A percentile compares a stretch with the other conserved stretches of the same genome.
These are phyloP conservation scores for Nomada flava DNA, from an alignment of 2,888 invertebrate species.

Conservation along the genomic window DNA sequence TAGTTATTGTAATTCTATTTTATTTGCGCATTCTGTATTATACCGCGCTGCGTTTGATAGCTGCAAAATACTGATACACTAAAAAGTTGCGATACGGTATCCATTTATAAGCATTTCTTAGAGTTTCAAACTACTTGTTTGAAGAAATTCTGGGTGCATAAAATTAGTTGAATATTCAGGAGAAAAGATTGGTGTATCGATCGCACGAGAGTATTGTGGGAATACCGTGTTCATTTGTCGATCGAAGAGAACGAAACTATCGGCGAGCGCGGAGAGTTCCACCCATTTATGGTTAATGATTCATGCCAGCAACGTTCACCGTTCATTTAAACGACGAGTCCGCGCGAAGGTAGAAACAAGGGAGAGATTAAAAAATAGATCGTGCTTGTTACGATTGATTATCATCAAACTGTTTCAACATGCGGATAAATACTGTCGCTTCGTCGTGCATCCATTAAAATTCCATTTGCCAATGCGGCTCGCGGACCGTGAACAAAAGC, in stretches of 20 bases:
- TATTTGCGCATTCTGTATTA: too few species aligned
- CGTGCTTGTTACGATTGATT: constrained; percentile 66
- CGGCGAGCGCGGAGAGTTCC: background rate
- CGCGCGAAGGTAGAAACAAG: constrained; percentile 1
- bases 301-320: background rate
- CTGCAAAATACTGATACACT: too few species aligned
- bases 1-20: too few species aligned
- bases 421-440: constrained; percentile 58
- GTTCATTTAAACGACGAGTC: constrained; percentile 22
- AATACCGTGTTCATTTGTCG: constrained; percentile 10
- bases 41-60: too few species aligned
- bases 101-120: too few species aligned
- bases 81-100: too few species aligned
- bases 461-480: constrained; percentile 61
- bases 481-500: constrained; percentile 54
- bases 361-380: constrained; percentile 50
- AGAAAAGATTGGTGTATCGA: background rate
- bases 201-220: too few species aligned
- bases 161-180: background rate
- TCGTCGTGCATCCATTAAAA: constrained; percentile 63
- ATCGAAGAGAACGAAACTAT: constrained; percentile 10
- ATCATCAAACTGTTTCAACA: constrained; percentile 49
- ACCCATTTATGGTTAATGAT: constrained; percentile 13
- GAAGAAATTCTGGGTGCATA: background rate
- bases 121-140: background rate